Conservation (phyloP, 2,113 vertebrate genomes). For the Neolamprologus ventralis region DNA sequence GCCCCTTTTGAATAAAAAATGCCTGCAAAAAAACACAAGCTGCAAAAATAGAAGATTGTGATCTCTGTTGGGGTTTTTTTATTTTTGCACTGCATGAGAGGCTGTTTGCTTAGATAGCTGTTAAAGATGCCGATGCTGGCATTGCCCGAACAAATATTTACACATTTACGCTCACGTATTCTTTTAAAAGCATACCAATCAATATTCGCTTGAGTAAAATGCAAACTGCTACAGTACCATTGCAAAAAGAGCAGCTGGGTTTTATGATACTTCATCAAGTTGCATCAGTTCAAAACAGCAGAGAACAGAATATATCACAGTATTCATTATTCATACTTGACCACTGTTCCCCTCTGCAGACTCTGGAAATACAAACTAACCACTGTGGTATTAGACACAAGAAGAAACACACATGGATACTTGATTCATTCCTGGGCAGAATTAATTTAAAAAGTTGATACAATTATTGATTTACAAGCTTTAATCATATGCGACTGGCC, state of each 20-base stretch:
- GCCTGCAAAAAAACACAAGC: not conserved
- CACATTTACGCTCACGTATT: slow-evolving; percentile 48
- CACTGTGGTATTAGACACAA: not conserved
- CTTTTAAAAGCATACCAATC: slow-evolving; percentile 61
- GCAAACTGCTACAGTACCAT: slow-evolving; percentile 42
- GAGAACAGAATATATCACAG: not conserved
- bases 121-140: slow-evolving; percentile 27
- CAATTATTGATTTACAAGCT: slow-evolving; percentile 55
- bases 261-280: slow-evolving; percentile 5
- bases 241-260: slow-evolving; percentile 4
- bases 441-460: slow-evolving; percentile 30
- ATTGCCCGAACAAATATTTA: slow-evolving; percentile 58
- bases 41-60: not conserved
- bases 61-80: not conserved
- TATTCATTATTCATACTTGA: slow-evolving; percentile 28
- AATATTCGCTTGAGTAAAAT: slow-evolving; percentile 66
- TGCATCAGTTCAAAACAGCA: slow-evolving; percentile 8
- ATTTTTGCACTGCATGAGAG: not conserved
- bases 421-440: not conserved
- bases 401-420: not conserved
- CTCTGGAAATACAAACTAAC: slow-evolving; percentile 23
- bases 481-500: slow-evolving; percentile 48
- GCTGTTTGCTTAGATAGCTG: slow-evolving; percentile 15
- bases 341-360: not conserved
- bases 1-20: not conserved